Conservation (phyloP, 2,888 invertebrate genomes). For the Polydesmus complanatus region DNA sequence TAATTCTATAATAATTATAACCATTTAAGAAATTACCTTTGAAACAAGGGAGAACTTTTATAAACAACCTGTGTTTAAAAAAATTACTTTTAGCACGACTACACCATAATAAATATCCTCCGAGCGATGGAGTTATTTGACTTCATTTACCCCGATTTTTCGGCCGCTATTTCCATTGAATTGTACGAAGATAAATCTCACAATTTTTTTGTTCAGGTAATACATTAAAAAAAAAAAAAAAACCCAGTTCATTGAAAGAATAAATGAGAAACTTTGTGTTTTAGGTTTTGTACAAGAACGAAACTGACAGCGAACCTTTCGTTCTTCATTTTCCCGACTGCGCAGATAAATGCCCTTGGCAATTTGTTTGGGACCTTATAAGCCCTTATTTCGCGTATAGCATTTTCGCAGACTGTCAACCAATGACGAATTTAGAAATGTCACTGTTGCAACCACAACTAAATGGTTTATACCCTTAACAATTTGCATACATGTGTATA, state of each 20-base stretch:
- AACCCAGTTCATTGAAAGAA: not conserved
- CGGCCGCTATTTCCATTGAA: not conserved
- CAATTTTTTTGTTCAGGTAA: not conserved
- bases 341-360: not conserved
- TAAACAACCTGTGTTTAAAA: too few relatives aligned
- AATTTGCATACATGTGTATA: too few relatives aligned
- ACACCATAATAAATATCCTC: not conserved
- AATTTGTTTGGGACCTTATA: not conserved
- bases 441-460: not conserved
- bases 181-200: not conserved
- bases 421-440: not conserved
- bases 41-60: too few relatives aligned
- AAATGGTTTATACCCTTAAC: not conserved
- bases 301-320: not conserved
- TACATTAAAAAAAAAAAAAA: too few relatives aligned
- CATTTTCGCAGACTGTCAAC: not conserved
- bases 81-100: not conserved
- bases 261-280: not conserved
- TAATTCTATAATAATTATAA: too few relatives aligned
- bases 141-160: not conserved
- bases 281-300: not conserved
- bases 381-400: not conserved
- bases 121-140: not conserved
- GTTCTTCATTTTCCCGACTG: not conserved
- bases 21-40: too few relatives aligned